phyloP scores from a whole-genome alignment of 1,140 invertebrate species.

The Listronotus bonariensis region DNA sequence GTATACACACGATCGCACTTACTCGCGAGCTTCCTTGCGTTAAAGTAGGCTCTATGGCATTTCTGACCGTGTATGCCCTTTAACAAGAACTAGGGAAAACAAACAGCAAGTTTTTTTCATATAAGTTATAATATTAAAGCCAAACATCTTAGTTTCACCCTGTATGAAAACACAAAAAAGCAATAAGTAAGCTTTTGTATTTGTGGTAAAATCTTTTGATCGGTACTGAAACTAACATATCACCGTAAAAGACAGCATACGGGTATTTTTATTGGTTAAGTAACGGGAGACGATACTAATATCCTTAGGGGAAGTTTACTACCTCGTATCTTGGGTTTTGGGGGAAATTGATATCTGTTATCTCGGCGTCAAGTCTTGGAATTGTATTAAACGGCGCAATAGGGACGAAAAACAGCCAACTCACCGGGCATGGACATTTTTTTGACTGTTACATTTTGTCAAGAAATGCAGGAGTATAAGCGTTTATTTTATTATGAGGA shows the following conservation, averaged over 20 bases:
- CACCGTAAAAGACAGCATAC: conserved; percentile 24
- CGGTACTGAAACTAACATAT: conserved; percentile 10
- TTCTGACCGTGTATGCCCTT: no score
- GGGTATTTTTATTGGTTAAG: conserved; percentile 29
- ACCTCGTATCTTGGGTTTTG: conserved; percentile 20
- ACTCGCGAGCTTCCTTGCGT: no score
- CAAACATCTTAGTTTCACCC: no score
- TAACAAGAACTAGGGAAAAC: no score
- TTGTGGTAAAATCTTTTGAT: no score
- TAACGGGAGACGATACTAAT: conserved; percentile 27
- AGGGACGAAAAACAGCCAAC: conserved; percentile 7
- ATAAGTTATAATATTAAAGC: no score
- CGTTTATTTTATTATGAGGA: conserved; percentile 27
- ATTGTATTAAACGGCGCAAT: conserved; percentile 32
- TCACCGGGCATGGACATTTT: conserved; percentile 16
- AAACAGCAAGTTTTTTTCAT: no score
- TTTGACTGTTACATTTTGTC: background rate
- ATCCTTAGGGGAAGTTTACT: conserved; percentile 26
- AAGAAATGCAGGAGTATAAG: conserved; percentile 11
- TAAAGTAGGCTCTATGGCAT: no score
- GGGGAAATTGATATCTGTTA: conserved; percentile 36
- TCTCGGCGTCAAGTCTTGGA: conserved; percentile 32
- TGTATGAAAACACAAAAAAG: no score
- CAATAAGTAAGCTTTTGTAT: no score
- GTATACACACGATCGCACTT: no score